A percentile compares a stretch with the other conserved stretches of the same genome.
phyloP scores from a whole-genome alignment of 2,888 invertebrate genomes.

The Stenoptilia bipunctidactyla region DNA sequence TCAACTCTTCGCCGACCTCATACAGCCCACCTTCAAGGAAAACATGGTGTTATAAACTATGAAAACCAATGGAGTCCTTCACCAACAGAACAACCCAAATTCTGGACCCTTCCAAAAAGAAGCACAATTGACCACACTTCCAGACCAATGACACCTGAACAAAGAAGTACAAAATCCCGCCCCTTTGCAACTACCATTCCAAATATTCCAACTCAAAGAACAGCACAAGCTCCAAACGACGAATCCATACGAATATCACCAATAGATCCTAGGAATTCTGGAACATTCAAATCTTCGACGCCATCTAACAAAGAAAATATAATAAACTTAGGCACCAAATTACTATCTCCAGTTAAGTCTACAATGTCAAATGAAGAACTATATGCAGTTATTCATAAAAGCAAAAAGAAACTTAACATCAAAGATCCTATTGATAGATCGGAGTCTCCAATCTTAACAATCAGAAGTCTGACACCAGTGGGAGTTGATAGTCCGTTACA shows the following conservation, averaged over 20 bases:
- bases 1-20: slow-evolving; percentile 38
- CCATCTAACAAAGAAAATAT: slow-evolving; percentile 70
- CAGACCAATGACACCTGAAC: slow-evolving; percentile 18
- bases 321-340: slow-evolving; percentile 56
- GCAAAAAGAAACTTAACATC: slow-evolving; percentile 80
- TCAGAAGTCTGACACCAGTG: slow-evolving; percentile 61
- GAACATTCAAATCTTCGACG: slow-evolving; percentile 77
- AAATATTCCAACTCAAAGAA: slow-evolving; percentile 18
- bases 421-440: slow-evolving; percentile 64
- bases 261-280: slow-evolving; percentile 74
- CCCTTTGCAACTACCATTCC: not conserved
- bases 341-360: slow-evolving; percentile 77
- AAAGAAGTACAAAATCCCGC: slow-evolving; percentile 13
- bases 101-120: slow-evolving; percentile 72
- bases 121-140: slow-evolving; percentile 25
- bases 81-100: slow-evolving; percentile 52
- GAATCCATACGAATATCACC: slow-evolving; percentile 75
- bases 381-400: slow-evolving; percentile 82
- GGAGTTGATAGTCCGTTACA: slow-evolving; percentile 59
- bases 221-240: slow-evolving; percentile 21
- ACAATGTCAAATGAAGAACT: slow-evolving; percentile 85
- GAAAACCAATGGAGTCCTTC: slow-evolving; percentile 26
- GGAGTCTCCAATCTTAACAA: slow-evolving; percentile 56
- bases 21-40: slow-evolving; percentile 46
- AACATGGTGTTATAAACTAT: slow-evolving; percentile 41